These are phyloP conservation scores for Slavum lentiscoides DNA, from an alignment of 2,888 invertebrate genomes.

Conservation along the genomic window DNA sequence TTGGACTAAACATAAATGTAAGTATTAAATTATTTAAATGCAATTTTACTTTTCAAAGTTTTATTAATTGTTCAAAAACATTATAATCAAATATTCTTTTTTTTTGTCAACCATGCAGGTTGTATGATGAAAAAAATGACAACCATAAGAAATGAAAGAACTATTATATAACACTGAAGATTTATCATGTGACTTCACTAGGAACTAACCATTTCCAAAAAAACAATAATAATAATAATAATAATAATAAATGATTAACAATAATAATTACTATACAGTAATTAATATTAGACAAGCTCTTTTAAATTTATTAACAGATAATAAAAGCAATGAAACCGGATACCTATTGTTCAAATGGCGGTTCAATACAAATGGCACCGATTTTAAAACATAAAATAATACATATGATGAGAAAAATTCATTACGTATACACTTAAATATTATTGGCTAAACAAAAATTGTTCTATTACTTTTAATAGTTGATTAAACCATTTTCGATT, in stretches of 20 bases:
- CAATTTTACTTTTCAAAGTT: constrained; percentile 17
- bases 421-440: constrained; percentile 52
- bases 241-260: constrained; percentile 43
- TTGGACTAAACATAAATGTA: constrained; percentile 34
- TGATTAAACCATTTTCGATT: constrained; percentile 40
- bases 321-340: constrained; percentile 49
- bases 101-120: neutral
- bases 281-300: constrained; percentile 51
- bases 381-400: constrained; percentile 49
- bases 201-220: constrained; percentile 41
- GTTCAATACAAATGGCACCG: constrained; percentile 51
- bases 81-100: constrained; percentile 4
- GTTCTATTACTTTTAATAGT: constrained; percentile 52
- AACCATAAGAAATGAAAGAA: constrained; percentile 11
- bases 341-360: constrained; percentile 49
- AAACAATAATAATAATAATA: constrained; percentile 38
- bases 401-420: constrained; percentile 45
- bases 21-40: constrained; percentile 35
- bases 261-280: constrained; percentile 46
- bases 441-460: constrained; percentile 52
- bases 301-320: constrained; percentile 50
- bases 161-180: neutral
- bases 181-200: constrained; percentile 42
- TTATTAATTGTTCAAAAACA: constrained; percentile 15
- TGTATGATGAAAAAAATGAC: constrained; percentile 1